Percentiles rank a stretch among this genome's conserved stretches.
phyloP scores from a whole-genome alignment of 1,140 invertebrate species.

The Drosophila tsacasi region DNA sequence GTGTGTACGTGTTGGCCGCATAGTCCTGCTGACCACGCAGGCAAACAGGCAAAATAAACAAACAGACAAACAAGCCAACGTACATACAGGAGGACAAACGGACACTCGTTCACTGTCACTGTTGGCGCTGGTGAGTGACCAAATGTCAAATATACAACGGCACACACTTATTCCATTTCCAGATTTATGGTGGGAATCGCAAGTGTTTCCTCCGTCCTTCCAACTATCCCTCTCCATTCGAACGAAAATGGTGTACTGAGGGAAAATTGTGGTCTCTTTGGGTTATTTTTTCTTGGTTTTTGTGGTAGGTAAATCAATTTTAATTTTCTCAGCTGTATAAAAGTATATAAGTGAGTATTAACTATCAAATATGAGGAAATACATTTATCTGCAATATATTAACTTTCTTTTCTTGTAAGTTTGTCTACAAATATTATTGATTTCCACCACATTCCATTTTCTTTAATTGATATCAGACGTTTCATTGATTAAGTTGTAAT shows the following conservation, averaged over 20 bases:
- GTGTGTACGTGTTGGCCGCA: slow-evolving; percentile 18
- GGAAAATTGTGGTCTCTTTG: not conserved
- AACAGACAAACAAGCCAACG: not conserved
- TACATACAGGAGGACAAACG: slow-evolving; percentile 10
- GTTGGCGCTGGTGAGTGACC: slow-evolving; percentile 64
- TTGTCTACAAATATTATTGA: not conserved
- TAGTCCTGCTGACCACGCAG: slow-evolving; percentile 60
- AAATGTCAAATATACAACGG: slow-evolving; percentile 77
- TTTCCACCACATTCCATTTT: too few relatives aligned
- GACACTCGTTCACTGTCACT: slow-evolving; percentile 57
- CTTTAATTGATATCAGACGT: too few relatives aligned
- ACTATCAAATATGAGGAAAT: not conserved
- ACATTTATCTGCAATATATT: too few relatives aligned
- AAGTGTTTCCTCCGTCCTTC: slow-evolving; percentile 27
- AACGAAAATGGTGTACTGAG: slow-evolving; percentile 16
- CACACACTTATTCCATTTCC: slow-evolving; percentile 79
- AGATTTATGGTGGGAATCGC: slow-evolving; percentile 70
- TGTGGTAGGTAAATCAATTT: too few relatives aligned
- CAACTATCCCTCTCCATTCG: slow-evolving; percentile 7
- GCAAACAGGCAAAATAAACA: slow-evolving; percentile 41
- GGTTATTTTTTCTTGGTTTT: too few relatives aligned
- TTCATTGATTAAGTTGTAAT: not conserved
- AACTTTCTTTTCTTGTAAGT: too few relatives aligned
- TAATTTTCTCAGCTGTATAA: not conserved
- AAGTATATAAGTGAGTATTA: not conserved